phyloP scores from a whole-genome alignment of 2,888 invertebrate species.

The Lumbricus terrestris region DNA sequence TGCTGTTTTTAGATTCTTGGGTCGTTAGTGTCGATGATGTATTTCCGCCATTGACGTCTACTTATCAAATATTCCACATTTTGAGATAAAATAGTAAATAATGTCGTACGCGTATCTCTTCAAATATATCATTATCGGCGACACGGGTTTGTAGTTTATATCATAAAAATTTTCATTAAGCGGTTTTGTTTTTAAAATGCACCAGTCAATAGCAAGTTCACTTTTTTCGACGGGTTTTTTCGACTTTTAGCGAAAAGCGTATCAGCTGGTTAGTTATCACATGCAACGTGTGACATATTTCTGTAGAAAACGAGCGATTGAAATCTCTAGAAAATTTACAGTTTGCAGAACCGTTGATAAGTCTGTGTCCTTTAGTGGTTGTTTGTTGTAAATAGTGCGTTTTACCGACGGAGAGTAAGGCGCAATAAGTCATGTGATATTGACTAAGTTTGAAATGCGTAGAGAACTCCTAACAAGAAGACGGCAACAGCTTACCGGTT shows the following conservation, averaged over 20 bases:
- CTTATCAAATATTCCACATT: not conserved
- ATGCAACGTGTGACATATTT: conserved; percentile 3
- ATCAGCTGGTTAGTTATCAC: not conserved
- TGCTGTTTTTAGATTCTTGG: not conserved
- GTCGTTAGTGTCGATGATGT: not conserved
- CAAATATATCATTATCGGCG: conserved; percentile 44
- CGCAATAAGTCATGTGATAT: not conserved
- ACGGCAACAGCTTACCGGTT: not conserved
- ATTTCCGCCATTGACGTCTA: conserved; percentile 15
- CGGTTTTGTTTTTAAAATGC: not conserved
- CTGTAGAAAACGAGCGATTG: not conserved
- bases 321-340: not conserved
- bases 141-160: conserved; percentile 37
- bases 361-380: not conserved
- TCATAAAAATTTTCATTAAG: not conserved
- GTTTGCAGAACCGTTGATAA: not conserved
- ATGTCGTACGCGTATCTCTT: conserved; percentile 36
- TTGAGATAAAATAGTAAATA: not conserved
- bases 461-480: not conserved
- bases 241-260: not conserved
- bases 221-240: not conserved
- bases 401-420: not conserved
- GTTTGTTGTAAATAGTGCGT: not conserved
- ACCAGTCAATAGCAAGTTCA: not conserved
- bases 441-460: not conserved